Evolutionary conservation across 1,140 invertebrate species (phyloP).

Genomic region (Thaumatotibia leucotreta): DNA sequence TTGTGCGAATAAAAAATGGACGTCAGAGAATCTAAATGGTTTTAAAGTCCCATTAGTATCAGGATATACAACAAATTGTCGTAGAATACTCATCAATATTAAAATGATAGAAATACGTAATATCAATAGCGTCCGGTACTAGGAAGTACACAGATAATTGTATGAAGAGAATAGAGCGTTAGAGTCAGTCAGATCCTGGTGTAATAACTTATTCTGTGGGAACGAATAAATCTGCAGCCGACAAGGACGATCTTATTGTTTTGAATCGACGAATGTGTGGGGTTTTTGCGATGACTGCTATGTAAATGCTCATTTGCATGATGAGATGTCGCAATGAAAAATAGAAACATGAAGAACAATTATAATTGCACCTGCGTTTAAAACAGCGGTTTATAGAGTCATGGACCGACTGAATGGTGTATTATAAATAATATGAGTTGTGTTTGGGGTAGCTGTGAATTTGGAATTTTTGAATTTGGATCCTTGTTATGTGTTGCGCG

Average conservation of each 20-base stretch:
- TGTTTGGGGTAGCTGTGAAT: too few relatives aligned
- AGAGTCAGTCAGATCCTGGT: constrained; percentile 30
- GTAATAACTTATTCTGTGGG: constrained; percentile 32
- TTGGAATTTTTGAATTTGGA: too few relatives aligned
- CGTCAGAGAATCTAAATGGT: too few relatives aligned
- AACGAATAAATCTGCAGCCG: constrained; percentile 49
- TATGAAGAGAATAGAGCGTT: constrained; percentile 46
- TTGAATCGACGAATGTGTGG: constrained; percentile 26
- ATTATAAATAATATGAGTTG: too few relatives aligned
- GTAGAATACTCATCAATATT: constrained; percentile 31
- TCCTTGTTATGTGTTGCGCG: too few relatives aligned
- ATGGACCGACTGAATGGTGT: too few relatives aligned
- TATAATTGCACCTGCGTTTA: background rate
- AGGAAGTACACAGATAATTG: constrained; percentile 40
- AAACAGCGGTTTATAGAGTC: background rate
- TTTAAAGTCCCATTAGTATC: background rate
- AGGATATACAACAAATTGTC: constrained; percentile 15
- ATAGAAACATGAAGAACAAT: background rate
- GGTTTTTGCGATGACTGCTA: constrained; percentile 34
- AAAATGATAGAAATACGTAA: constrained; percentile 18
- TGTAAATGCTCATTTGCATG: constrained; percentile 37
- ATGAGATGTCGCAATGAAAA: constrained; percentile 12
- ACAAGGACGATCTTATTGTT: constrained; percentile 45
- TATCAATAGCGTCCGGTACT: constrained; percentile 19
- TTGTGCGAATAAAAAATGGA: too few relatives aligned